Evolutionary conservation across 2,888 invertebrate species (phyloP).

Genomic region (Cordilura impudica): DNA sequence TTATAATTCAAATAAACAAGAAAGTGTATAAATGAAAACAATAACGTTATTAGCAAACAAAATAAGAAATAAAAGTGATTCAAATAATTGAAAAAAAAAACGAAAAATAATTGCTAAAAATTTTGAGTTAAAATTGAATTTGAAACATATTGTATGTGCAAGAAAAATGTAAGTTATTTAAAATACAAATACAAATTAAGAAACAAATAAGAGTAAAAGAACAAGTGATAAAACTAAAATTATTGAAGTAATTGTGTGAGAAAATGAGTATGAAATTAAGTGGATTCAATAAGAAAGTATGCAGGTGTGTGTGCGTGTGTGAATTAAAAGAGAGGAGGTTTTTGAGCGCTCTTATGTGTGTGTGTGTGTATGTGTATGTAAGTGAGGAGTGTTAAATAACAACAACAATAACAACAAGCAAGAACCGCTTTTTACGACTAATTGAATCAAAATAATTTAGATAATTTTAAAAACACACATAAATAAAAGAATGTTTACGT

Average conservation of each 20-base stretch:
- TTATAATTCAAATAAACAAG: too few species aligned
- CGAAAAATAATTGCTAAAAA: background rate
- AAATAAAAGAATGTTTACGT: background rate
- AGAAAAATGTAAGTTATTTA: conserved; percentile 32
- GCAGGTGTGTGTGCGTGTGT: background rate
- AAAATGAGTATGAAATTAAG: conserved; percentile 7
- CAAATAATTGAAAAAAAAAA: background rate
- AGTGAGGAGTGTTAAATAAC: conserved; percentile 22
- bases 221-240: conserved; percentile 37
- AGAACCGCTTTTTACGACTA: conserved; percentile 24
- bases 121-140: background rate
- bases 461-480: conserved; percentile 12
- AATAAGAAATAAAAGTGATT: background rate
- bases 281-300: background rate
- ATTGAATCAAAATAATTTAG: conserved; percentile 22
- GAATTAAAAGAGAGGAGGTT: background rate
- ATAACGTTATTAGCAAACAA: background rate
- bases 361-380: conserved; percentile 1
- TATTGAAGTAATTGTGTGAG: conserved; percentile 9
- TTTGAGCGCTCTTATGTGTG: background rate
- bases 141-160: background rate
- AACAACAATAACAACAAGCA: conserved; percentile 20
- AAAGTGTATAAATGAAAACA: background rate
- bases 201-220: background rate
- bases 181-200: background rate